These are phyloP conservation scores for Lasaia peninsularis DNA, from an alignment of 1,140 invertebrate genomes.

Conservation along the genomic window DNA sequence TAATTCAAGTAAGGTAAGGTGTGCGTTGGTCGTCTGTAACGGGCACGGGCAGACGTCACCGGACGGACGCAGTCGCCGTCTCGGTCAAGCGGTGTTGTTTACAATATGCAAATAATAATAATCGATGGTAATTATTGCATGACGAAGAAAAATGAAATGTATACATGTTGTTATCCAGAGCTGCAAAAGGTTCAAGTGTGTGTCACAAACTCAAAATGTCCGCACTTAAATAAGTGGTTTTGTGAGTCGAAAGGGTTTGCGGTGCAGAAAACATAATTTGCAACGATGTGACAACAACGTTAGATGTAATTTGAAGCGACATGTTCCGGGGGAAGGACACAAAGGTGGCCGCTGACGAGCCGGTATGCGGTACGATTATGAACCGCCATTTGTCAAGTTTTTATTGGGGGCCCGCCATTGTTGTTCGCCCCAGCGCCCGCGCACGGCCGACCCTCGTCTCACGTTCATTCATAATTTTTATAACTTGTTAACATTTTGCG, in stretches of 20 bases:
- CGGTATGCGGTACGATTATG: conserved; percentile 71
- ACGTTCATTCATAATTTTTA: conserved; percentile 73
- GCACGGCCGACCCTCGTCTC: conserved; percentile 50
- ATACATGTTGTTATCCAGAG: too few species aligned
- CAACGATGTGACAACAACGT: conserved; percentile 23
- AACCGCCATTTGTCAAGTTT: conserved; percentile 75
- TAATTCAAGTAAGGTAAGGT: too few species aligned
- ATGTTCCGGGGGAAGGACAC: conserved; percentile 27
- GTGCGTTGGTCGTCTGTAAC: too few species aligned
- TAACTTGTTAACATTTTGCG: conserved; percentile 66
- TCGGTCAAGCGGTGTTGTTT: too few species aligned
- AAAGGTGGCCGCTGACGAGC: conserved; percentile 41
- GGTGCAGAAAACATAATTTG: neutral
- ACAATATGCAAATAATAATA: too few species aligned
- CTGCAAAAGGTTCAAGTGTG: too few species aligned
- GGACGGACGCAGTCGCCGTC: too few species aligned
- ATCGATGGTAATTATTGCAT: too few species aligned
- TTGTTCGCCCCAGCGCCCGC: conserved; percentile 42
- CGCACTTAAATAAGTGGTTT: too few species aligned
- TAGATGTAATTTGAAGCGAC: conserved; percentile 24
- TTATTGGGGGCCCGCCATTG: conserved; percentile 66
- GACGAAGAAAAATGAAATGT: too few species aligned
- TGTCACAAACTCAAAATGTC: too few species aligned
- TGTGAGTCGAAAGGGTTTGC: neutral
- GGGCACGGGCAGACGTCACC: too few species aligned